Percentiles rank a stretch among this genome's conserved stretches.
Conservation (phyloP, 2,113 vertebrate genomes). For the Struthidea cinerea region DNA sequence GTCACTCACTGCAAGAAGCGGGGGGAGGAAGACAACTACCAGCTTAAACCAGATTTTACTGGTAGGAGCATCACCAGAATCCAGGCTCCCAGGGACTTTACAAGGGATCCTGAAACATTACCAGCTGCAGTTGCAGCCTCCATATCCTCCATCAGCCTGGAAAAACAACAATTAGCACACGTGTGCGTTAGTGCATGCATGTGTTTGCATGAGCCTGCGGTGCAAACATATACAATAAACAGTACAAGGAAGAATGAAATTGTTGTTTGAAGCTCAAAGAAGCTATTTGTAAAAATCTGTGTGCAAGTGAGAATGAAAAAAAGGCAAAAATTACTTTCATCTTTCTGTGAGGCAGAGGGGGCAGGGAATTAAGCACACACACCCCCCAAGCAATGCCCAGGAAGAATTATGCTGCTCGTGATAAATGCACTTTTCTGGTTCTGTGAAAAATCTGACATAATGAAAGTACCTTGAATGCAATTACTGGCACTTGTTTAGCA, state of each 20-base stretch:
- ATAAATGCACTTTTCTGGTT: slow-evolving; percentile 69
- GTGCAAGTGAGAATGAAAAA: neutral
- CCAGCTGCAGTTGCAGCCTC: slow-evolving; percentile 11
- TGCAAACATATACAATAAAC: slow-evolving; percentile 14
- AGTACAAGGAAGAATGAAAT: neutral
- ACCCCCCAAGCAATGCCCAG: neutral
- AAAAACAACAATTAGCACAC: slow-evolving; percentile 21
- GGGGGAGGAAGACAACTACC: slow-evolving; percentile 32
- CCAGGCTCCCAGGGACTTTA: slow-evolving; percentile 34
- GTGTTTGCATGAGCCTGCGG: neutral
- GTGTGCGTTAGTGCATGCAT: neutral
- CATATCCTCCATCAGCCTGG: neutral
- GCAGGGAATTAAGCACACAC: slow-evolving; percentile 12
- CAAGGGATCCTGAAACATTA: slow-evolving; percentile 31
- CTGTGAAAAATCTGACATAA: slow-evolving; percentile 73
- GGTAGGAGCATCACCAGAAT: slow-evolving; percentile 63
- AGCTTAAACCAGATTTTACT: slow-evolving; percentile 72
- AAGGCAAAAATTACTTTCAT: slow-evolving; percentile 37
- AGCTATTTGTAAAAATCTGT: slow-evolving; percentile 33
- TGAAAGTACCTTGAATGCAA: slow-evolving; percentile 70
- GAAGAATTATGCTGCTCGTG: slow-evolving; percentile 33
- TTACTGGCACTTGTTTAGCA: slow-evolving; percentile 68
- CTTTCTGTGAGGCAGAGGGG: neutral
- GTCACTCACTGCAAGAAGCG: slow-evolving; percentile 62
- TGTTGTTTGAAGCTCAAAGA: slow-evolving; percentile 6